Evolutionary conservation across 2,113 vertebrate genomes (phyloP), one percentile per base, ranked within the genome.

Genomic region (Pseudorectes ferrugineus): DNA sequence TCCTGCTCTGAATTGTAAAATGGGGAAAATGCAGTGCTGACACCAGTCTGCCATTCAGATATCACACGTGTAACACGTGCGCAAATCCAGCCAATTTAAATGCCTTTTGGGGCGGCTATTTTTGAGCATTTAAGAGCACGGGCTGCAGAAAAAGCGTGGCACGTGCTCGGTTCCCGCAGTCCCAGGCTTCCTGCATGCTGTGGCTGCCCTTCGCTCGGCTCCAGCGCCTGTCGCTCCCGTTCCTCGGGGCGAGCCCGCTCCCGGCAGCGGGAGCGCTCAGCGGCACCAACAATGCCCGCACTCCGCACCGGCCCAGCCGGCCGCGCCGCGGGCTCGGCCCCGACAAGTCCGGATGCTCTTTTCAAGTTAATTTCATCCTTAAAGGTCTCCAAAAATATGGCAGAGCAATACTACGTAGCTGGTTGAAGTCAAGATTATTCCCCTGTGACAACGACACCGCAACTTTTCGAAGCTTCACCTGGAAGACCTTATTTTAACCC

Each of bases 201-300:
- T 0, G 5, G 40, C 49, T 35, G 29, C 14, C 12, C 20, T 25
- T 23, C 5, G 49, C 63, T 35, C 14, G 0, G 2, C 48, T 42
- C 31, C 0, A 1, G 28, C 2, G 0, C 28, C 57, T 14, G 52
- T 8, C 1, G 14, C 59, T 55, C 23, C 57, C 42, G 1, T 2
- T 54, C 23, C 88, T 31, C 0, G 1, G 78, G 76, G 23, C 5
- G 14, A 68, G 26, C 10, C 23, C 10, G 81, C 57, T 55, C 45
- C 85, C 2, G 0, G 0, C 8, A 14, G 4, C 2, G 0, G 0
- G 7, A 14, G 4, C 0, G 4, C 58, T 54, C 62, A 20, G 36
- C 4, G 4, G 23, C 6, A 2, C 35, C 17, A 51, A 28, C 9
- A 48, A 49, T 15, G 10, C 57, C 74, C 57, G 20, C 84, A 31